Conservation (phyloP, 2,797 vertebrate genomes). For the Tragelaphus oryx region DNA sequence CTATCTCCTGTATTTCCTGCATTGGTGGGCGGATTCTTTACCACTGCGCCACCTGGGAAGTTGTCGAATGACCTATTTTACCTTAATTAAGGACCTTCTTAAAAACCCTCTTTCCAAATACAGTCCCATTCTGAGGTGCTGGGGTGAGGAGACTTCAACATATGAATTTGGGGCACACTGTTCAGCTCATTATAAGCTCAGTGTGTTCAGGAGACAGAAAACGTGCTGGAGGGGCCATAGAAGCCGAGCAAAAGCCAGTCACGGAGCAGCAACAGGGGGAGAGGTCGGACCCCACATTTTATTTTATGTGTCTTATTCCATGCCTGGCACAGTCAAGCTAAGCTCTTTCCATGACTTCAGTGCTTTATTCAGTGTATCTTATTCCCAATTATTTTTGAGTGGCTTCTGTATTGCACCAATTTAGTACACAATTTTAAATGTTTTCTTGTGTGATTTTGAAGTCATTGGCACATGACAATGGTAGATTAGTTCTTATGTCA, state of each 20-base stretch:
- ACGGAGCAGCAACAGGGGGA: too few species aligned
- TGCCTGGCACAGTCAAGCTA: background rate
- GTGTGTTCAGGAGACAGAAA: background rate
- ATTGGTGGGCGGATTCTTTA: background rate
- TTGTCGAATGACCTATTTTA: background rate
- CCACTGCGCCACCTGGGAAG: background rate
- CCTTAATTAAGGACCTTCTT: background rate
- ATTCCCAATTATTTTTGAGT: background rate
- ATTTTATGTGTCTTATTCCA: background rate
- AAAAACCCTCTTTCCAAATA: background rate
- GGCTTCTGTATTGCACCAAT: background rate
- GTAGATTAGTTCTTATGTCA: background rate
- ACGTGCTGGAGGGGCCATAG: too few species aligned
- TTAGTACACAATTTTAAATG: background rate
- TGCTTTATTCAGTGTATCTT: background rate
- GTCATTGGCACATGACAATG: background rate
- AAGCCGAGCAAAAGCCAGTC: rapidly evolving
- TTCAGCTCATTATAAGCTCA: background rate
- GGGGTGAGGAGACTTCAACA: background rate
- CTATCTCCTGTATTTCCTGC: background rate
- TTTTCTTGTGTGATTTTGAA: background rate
- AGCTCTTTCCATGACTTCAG: background rate
- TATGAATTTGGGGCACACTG: background rate
- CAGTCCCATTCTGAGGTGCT: background rate
- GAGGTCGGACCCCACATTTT: background rate